Base-by-base conservation (phyloP, 1,140 invertebrate genomes). In the Bombus confusus region DNA sequence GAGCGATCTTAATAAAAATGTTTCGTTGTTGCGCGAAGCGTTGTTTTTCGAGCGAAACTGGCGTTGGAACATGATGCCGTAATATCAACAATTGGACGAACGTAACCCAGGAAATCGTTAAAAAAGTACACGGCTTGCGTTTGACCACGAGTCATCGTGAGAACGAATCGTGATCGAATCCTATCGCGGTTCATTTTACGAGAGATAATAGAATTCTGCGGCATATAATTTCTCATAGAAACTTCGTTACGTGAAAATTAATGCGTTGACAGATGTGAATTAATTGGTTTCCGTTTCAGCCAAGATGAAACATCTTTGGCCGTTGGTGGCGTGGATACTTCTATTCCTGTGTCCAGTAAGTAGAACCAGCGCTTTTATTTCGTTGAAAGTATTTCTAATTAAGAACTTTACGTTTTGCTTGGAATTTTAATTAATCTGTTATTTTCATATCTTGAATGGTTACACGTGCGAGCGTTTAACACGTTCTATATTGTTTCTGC, bases 291-390 rank as follows among this genome's bases (percentile, higher is more conserved):
- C 66, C 34, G 41, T 96, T 96, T 64, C 95, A 97, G 96, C 96
- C 95, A 97, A 97, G 96, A 97, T 97, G 96, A 97, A 96, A 96
- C 95, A 96, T 96, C 96, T 96, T 96, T 96, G 96, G 96, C 96
- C 96, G 95, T 96, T 97, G 96, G 96, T 96, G 96, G 96, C 95
- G 94, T 97, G 96, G 96, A 96, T 96, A 95, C 94, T 96, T 94
- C 95, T 96, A 95, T 95, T 95, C 90, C 95, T 95, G 91, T 96
- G 92, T 96, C 95, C 95, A 89, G 96, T 96, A 94, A 96, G 96
- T 94, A 28, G 10, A 39, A 39, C 5, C 34, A 91, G 0, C 18
- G 10, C 37, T 57, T 39, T 34, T 25, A 22, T 10, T 37, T 34
- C 31, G 22, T 3, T 34, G 66, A 34, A 25, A 68, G 15, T 57